Evolutionary conservation across 2,113 vertebrate genomes (phyloP).

Genomic region (Alces alces): DNA sequence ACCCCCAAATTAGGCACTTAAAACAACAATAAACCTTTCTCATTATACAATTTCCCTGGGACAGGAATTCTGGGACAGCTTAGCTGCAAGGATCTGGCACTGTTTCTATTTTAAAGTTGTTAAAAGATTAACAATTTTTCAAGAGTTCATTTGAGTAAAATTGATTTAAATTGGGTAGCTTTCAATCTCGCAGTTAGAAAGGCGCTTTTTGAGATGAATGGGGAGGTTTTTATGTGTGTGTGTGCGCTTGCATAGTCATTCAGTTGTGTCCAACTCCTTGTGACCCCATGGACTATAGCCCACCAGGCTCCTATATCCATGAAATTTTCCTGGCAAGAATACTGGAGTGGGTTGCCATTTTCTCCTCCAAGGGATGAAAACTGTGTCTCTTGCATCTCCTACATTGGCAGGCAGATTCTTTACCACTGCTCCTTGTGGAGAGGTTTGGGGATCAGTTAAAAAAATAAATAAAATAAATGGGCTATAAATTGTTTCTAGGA

Average conservation of each 20-base stretch:
- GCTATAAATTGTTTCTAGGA: background rate
- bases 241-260: background rate
- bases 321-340: background rate
- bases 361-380: background rate
- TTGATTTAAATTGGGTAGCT: background rate
- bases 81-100: background rate
- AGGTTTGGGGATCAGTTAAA: background rate
- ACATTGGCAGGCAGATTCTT: background rate
- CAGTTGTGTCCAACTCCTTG: background rate
- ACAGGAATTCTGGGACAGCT: background rate
- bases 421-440: background rate
- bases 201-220: background rate
- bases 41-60: background rate
- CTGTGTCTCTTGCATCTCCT: background rate
- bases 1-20: background rate
- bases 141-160: background rate
- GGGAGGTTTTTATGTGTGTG: background rate
- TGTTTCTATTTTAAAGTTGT: background rate
- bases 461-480: background rate
- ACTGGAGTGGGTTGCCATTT: background rate
- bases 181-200: background rate
- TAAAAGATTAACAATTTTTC: background rate
- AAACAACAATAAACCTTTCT: background rate
- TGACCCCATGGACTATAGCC: background rate
- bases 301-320: background rate